Evolutionary conservation across 2,797 vertebrate species (phyloP).

Genomic region (Rhyacichthys aspro): DNA sequence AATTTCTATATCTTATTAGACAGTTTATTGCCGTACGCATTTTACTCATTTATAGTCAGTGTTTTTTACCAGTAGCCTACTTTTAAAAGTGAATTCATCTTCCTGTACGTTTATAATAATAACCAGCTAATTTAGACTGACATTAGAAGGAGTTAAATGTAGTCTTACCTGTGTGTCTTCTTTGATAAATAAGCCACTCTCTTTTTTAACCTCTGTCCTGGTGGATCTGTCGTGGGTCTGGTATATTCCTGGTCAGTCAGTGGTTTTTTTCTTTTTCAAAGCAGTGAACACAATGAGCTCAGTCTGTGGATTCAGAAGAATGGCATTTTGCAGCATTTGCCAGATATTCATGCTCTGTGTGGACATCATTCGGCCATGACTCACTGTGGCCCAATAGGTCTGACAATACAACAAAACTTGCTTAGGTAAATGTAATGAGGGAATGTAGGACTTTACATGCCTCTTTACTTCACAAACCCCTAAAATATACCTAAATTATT

Average conservation of each 20-base stretch:
- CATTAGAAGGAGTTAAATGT: constrained; percentile 19
- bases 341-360: constrained; percentile 41
- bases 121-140: too few relatives aligned
- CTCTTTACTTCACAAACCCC: too few relatives aligned
- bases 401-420: constrained; percentile 38
- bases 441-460: background rate
- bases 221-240: constrained; percentile 23
- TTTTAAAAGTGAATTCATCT: too few relatives aligned
- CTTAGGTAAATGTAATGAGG: background rate
- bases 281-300: constrained; percentile 59
- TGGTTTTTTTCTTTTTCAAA: constrained; percentile 62
- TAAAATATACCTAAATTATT: too few relatives aligned
- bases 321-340: constrained; percentile 52
- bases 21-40: too few relatives aligned
- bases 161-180: constrained; percentile 56
- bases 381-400: constrained; percentile 11
- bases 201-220: constrained; percentile 26
- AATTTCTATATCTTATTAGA: too few relatives aligned
- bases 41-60: too few relatives aligned
- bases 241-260: constrained; percentile 57
- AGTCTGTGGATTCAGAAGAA: constrained; percentile 40
- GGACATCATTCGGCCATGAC: constrained; percentile 23
- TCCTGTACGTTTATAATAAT: too few relatives aligned
- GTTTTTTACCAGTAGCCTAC: too few relatives aligned
- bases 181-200: constrained; percentile 18